Percentiles rank a stretch among this genome's conserved stretches.
Evolutionary conservation across 2,888 invertebrate species (phyloP).

Genomic region (Laothoe populi): DNA sequence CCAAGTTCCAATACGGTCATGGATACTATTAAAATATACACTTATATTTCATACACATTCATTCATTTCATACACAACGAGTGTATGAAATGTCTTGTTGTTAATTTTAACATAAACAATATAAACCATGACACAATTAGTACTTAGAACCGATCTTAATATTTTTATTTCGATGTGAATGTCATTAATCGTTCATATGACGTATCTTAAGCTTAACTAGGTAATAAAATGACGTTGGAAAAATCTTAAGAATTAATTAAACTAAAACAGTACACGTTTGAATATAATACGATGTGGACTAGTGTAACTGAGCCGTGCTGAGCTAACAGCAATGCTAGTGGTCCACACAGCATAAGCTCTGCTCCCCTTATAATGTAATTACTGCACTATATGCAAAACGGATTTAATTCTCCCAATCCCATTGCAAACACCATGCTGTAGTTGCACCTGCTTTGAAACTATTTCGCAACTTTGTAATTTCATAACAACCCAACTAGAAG

Average conservation of each 20-base stretch:
- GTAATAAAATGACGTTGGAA: constrained; percentile 6
- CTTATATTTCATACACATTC: no score
- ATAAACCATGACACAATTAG: not conserved
- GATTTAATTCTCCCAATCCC: not conserved
- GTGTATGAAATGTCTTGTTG: not conserved
- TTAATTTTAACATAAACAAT: not conserved
- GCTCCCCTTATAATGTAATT: no score
- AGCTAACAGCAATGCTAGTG: not conserved
- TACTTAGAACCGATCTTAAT: not conserved
- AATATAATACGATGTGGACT: not conserved
- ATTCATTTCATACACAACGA: no score
- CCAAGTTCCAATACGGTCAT: not conserved
- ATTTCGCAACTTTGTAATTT: constrained; percentile 25
- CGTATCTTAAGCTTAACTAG: not conserved
- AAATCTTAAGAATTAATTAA: constrained; percentile 16
- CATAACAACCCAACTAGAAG: not conserved
- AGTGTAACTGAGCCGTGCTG: not conserved
- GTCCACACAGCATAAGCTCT: no score
- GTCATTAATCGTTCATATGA: not conserved
- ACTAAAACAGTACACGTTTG: constrained; percentile 9
- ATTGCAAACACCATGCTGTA: not conserved
- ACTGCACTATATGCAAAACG: not conserved
- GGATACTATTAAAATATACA: constrained; percentile 3
- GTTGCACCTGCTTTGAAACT: not conserved
- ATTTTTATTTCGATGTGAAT: not conserved